Evolutionary conservation across 2,797 vertebrate species (phyloP), one percentile per base, ranked within the genome.

Genomic region (Cyprinella venusta): DNA sequence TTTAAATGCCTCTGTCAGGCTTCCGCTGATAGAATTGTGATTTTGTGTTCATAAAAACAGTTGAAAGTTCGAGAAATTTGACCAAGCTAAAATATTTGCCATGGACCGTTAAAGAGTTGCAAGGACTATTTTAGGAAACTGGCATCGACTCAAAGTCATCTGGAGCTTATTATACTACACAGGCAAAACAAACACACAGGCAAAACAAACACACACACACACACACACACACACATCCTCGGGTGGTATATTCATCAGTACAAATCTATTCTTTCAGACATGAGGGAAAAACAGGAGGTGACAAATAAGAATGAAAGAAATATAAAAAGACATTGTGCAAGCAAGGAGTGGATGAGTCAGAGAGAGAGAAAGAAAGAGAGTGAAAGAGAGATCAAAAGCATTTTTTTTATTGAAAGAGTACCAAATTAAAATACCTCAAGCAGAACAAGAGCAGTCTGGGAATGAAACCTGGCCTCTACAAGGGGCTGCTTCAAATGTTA

Each of bases 81-180:
- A 88, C 91, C 92, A 89, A 92, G 90, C 92, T 94, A 92, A 94
- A 94, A 94, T 94, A 94, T 94, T 94, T 94, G 92, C 90, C 91
- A 89, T 93, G 92, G 92, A 92, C 93, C 88, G 88, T 92, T 89
- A 90, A 92, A 93, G 90, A 89, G 91, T 90, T 93, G 91, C 89
- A 89, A 76, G 78, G 79, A 89, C 94, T 94, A 94, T 95, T 95
- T 93, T 95, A 91, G 91, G 92, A 92, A 90, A 88, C 92, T 94
- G 93, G 93, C 93, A 91, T 88, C 86, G 84, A 81, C 86, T 92
- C 90, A 91, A 91, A 93, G 92, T 94, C 93, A 94, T 94, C 94
- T 94, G 94, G 92, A 93, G 91, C 92, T 92, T 92, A 94, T 95
- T 94, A 95, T 91, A 86, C 79, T 72, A 82, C 76, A 79, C 72